Evolutionary conservation across 1,140 invertebrate genomes (phyloP), one percentile per base, ranked within the genome.

Genomic region (Papilio polyxenes): DNA sequence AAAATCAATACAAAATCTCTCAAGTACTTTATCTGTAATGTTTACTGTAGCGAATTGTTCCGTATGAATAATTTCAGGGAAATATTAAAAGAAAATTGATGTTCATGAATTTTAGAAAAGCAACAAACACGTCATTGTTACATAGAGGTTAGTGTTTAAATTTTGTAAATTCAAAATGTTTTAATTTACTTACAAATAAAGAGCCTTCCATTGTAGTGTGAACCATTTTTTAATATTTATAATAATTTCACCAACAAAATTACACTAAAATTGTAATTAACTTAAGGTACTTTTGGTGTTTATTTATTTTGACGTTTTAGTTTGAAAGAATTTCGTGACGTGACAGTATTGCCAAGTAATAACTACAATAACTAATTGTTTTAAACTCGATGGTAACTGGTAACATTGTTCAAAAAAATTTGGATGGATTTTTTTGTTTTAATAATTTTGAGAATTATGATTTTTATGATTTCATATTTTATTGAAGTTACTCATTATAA

Each of bases 151-250:
- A 72, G 23, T 2, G 37, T 53, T 59, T 17, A 56, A 48, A 53
- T 23, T 31, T 17, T 1, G 10, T 20, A 62, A 10, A 75, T 9
- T 65, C 3, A 31, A 59, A 65, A 13, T 17, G 17, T 53, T 75
- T 2, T 44, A 23, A 11, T 65, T 51, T 53, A 93, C 92, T 92
- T 92, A 95, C 95, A 85, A 95, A 93, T 82, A 95, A 85, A 31
- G 92, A 89, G 17, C 93, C 94, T 84, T 95, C 95, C 93, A 95
- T 95, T 13, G 88, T 87, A 62, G 88, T 91, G 72, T 92, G 87
- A 48, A 92, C 89, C 90, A 92, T 92, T 86, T 83, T 90, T n/a
- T 72, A 10, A 23, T 72, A 62, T 74, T 77, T 65, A 62, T 65
- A 40, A 20, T 6, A 40, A 31, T 81, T 40, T 48, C 10, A 59